phyloP scores from a whole-genome alignment of 2,888 invertebrate genomes.

The Alentia gelatinosa region DNA sequence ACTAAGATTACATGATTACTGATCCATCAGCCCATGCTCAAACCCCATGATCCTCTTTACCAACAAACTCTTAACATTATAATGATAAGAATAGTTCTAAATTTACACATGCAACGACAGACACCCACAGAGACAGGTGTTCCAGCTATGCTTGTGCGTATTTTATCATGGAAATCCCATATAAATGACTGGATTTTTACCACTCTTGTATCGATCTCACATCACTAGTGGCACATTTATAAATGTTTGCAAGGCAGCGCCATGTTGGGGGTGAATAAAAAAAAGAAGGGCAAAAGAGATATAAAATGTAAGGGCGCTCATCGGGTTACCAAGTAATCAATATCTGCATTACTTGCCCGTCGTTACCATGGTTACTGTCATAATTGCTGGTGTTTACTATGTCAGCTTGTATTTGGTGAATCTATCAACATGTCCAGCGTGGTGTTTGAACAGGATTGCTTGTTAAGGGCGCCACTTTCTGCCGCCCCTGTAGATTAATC shows the following conservation, averaged over 20 bases:
- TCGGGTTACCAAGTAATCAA: conserved; percentile 20
- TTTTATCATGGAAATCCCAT: no score
- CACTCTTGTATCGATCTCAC: neutral
- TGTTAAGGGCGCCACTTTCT: neutral
- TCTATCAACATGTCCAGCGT: conserved; percentile 15
- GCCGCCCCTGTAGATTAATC: neutral
- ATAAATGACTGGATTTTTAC: neutral
- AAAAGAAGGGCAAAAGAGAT: neutral
- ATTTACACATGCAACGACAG: no score
- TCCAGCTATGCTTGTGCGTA: no score
- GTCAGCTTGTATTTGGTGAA: conserved; percentile 2
- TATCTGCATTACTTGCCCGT: neutral
- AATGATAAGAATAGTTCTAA: no score
- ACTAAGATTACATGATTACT: no score
- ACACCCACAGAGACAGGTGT: no score
- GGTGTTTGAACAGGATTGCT: neutral
- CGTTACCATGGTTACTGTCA: conserved; percentile 7
- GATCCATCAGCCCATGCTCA: no score
- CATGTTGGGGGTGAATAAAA: neutral
- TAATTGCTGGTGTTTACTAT: neutral
- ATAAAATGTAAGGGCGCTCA: neutral
- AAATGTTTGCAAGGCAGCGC: neutral
- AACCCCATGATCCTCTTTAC: no score
- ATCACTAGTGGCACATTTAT: neutral
- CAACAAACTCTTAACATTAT: no score